Conservation (phyloP, 2,113 vertebrate genomes). For the Andinoacara biseriatus region DNA sequence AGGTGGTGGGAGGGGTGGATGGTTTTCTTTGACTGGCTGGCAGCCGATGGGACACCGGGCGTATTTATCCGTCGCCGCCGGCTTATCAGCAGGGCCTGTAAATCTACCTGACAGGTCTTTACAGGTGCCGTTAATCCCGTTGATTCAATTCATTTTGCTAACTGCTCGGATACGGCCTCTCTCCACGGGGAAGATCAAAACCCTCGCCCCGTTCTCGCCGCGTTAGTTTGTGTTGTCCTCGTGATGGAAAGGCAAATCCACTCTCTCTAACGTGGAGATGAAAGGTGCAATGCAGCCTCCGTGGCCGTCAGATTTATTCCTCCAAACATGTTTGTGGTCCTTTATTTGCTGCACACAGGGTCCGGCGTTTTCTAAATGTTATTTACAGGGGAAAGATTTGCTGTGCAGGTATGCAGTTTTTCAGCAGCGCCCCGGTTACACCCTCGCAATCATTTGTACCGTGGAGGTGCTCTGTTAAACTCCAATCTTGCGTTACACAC, state of each 20-base stretch:
- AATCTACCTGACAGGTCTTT: slow-evolving; percentile 82
- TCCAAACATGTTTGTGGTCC: slow-evolving; percentile 46
- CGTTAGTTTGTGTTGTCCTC: slow-evolving; percentile 61
- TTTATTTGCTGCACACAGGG: slow-evolving; percentile 57
- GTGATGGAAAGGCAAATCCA: slow-evolving; percentile 68
- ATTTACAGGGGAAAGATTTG: slow-evolving; percentile 54
- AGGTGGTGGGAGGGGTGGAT: slow-evolving; percentile 7
- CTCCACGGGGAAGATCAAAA: slow-evolving; percentile 71
- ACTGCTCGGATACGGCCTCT: slow-evolving; percentile 69
- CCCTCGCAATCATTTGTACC: slow-evolving; percentile 26
- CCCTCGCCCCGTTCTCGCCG: slow-evolving; percentile 58
- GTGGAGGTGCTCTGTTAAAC: slow-evolving; percentile 13
- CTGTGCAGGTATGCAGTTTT: slow-evolving; percentile 53
- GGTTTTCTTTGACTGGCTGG: slow-evolving; percentile 81
- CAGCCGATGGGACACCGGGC: slow-evolving; percentile 59
- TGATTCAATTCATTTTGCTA: slow-evolving; percentile 80
- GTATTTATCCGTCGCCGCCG: slow-evolving; percentile 66
- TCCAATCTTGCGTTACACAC: background rate
- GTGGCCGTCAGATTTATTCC: slow-evolving; percentile 63
- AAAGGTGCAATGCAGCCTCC: slow-evolving; percentile 60
- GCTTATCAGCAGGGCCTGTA: slow-evolving; percentile 73
- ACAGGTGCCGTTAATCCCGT: slow-evolving; percentile 80
- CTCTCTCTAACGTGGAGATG: slow-evolving; percentile 59
- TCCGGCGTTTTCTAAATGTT: slow-evolving; percentile 13
- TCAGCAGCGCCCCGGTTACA: background rate